Evolutionary conservation across 2,113 vertebrate species (phyloP), one percentile per base, ranked within the genome.

Genomic region (Eulemur macaco): DNA sequence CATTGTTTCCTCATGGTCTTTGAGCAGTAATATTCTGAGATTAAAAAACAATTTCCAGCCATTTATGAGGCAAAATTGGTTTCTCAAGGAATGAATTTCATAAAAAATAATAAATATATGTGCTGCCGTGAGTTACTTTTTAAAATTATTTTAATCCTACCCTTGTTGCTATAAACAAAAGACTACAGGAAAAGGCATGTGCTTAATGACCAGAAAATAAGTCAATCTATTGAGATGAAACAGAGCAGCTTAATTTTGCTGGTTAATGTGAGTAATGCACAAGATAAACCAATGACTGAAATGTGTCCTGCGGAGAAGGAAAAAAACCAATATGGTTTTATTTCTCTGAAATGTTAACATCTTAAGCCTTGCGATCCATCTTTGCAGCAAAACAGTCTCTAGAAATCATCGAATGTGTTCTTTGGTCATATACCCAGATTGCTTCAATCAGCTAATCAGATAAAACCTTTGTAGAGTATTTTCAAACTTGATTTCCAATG

Each of bases 181-280:
- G 37, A 20, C 4, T 64, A 17, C 13, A 58, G 21, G 71, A 80
- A 83, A 83, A 92, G 12, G 10, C 9, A 47, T 39, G 76, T 80
- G 56, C 89, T 87, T 95, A 95, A 71, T 1, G 54, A 82, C 50
- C 37, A 97, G 90, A 90, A 96, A 95, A 83, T 34, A 50, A 94
- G 39, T 90, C 92, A 47, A 47, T 83, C 73, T 71, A 78, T 47
- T 95, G 25, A 78, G 80, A 31, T 88, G 91, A 91, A 94, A 91
- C 56, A 78, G 29, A 88, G 50, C 4, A n/a, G 54, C 66, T 90
- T 89, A 86, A 87, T 97, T 91, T 86, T 27, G 5, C 68, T 86
- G 68, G 73, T 64, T 78, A 88, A 92, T 90, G 39, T 95, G 52
- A 92, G 66, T 93, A 78, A 92, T n/a, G 39, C 60, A 63, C 39